Percentiles rank a stretch among this genome's conserved stretches.
Conservation (phyloP, 2,888 invertebrate species). For the Taenaris catops region DNA sequence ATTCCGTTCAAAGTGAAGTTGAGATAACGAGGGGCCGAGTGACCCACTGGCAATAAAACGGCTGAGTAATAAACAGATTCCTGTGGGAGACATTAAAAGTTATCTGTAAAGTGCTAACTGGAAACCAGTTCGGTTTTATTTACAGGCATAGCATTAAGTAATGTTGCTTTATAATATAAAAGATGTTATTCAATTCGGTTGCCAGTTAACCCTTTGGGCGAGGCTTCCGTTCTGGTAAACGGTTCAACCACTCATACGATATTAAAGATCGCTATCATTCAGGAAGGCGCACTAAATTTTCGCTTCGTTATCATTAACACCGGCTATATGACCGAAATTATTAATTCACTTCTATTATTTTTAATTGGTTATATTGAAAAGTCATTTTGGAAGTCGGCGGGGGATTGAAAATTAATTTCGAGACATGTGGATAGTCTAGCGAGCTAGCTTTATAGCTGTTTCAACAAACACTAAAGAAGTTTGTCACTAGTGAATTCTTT, state of each 20-base stretch:
- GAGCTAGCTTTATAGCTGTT: no score
- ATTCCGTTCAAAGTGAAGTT: conserved; percentile 9
- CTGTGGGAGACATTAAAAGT: conserved; percentile 21
- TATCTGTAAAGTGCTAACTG: conserved; percentile 13
- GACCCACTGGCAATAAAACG: conserved; percentile 20
- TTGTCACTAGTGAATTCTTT: no score
- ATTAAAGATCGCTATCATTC: conserved; percentile 74
- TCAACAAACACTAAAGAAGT: no score
- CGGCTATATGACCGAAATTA: conserved; percentile 36
- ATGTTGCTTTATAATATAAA: no score
- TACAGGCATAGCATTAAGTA: no score
- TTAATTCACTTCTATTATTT: conserved; percentile 1
- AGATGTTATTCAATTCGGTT: conserved; percentile 28
- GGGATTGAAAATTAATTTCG: no score
- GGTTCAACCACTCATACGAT: conserved; percentile 68
- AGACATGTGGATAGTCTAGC: no score
- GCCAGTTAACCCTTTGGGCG: conserved; percentile 46
- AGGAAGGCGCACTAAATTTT: conserved; percentile 69
- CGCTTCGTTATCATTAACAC: conserved; percentile 65
- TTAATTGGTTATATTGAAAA: no score
- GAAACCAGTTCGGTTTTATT: conserved; percentile 8
- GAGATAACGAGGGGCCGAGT: conserved; percentile 15
- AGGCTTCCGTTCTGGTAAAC: conserved; percentile 51
- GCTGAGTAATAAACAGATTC: conserved; percentile 18
- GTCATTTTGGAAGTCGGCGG: no score